phyloP scores from a whole-genome alignment of 2,888 invertebrate genomes.

The Eupithecia exiguata region DNA sequence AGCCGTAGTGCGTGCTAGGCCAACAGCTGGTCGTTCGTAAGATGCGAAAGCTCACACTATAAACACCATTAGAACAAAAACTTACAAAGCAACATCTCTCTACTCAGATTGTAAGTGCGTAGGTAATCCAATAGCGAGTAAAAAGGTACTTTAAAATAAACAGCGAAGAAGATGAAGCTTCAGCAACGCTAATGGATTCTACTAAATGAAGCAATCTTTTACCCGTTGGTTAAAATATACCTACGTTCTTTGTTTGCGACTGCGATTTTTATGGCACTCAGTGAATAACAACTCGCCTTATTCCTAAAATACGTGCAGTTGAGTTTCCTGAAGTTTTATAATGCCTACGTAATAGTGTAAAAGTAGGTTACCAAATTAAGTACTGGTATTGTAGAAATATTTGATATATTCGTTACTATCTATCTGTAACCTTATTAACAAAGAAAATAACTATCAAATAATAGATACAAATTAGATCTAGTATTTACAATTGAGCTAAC shows the following conservation, averaged over 20 bases:
- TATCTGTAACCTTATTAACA: too few relatives aligned
- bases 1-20: too few relatives aligned
- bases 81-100: neutral
- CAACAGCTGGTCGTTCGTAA: too few relatives aligned
- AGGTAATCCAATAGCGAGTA: neutral
- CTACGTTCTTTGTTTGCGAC: neutral
- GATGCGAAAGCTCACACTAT: too few relatives aligned
- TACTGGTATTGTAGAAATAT: too few relatives aligned
- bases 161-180: neutral
- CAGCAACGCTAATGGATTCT: constrained; percentile 17
- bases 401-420: too few relatives aligned
- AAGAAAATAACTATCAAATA: too few relatives aligned
- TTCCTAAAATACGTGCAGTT: neutral
- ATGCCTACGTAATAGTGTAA: neutral
- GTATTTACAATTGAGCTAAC: too few relatives aligned
- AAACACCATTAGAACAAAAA: too few relatives aligned
- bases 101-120: neutral
- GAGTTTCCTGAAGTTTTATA: neutral
- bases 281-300: neutral
- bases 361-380: neutral
- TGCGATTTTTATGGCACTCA: neutral
- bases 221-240: neutral
- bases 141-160: constrained; percentile 5
- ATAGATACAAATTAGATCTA: too few relatives aligned
- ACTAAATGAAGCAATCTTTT: constrained; percentile 11